Percentiles rank a stretch among this genome's conserved stretches.
phyloP scores from a whole-genome alignment of 2,888 invertebrate genomes.

The Leptinotarsa rubiginosa region DNA sequence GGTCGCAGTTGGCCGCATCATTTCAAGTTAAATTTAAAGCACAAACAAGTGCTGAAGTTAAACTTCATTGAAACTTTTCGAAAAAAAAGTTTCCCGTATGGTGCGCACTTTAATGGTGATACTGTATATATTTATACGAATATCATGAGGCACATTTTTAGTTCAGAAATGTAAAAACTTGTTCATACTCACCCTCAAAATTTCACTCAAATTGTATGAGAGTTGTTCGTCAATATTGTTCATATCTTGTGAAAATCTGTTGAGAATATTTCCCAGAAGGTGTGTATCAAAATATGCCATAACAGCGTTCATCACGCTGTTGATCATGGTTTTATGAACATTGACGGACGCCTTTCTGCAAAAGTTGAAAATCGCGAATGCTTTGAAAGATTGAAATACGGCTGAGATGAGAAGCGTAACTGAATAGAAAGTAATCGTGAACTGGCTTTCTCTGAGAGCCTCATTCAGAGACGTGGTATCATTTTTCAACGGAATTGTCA shows the following conservation, averaged over 20 bases:
- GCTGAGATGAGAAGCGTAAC: conserved; percentile 43
- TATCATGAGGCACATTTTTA: no score
- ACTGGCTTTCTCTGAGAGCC: conserved; percentile 25
- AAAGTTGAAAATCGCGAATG: conserved; percentile 48
- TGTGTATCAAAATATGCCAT: conserved; percentile 59
- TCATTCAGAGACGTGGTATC: conserved; percentile 9
- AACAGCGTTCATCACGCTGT: conserved; percentile 69
- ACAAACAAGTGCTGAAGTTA: no score
- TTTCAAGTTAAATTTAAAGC: no score
- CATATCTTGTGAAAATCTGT: conserved; percentile 78
- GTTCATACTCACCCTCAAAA: conserved; percentile 47
- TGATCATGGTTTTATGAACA: conserved; percentile 76
- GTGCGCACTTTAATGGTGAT: no score
- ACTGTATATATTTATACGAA: no score
- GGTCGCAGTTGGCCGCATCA: no score
- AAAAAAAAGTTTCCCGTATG: no score
- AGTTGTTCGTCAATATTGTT: conserved; percentile 72
- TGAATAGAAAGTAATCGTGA: conserved; percentile 45
- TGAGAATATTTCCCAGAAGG: conserved; percentile 64
- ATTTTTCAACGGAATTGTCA: background rate
- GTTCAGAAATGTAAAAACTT: background rate
- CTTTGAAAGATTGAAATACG: conserved; percentile 43
- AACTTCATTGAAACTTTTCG: no score
- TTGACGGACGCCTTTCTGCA: conserved; percentile 49
- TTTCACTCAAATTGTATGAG: conserved; percentile 49